Conservation (phyloP, 2,888 invertebrate genomes). For the Hermaeophaga mercurialis region DNA sequence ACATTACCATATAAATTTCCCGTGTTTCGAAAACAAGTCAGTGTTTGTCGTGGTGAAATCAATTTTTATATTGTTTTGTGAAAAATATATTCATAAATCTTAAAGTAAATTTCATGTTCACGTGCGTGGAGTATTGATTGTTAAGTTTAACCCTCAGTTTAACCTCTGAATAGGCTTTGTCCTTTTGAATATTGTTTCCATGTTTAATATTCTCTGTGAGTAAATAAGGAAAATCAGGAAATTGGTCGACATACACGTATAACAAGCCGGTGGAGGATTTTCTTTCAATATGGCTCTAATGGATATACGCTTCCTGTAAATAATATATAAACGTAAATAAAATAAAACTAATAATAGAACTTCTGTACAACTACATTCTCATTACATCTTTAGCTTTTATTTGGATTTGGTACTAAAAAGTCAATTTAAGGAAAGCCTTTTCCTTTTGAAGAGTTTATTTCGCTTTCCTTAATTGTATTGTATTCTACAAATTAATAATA, state of each 20-base stretch:
- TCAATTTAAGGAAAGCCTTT: too few species aligned
- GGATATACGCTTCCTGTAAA: not conserved
- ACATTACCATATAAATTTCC: not conserved
- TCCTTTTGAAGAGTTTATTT: too few species aligned
- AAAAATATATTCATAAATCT: conserved; percentile 8
- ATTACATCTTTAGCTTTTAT: too few species aligned
- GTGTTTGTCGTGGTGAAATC: not conserved
- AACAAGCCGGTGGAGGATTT: not conserved
- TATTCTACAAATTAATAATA: too few species aligned
- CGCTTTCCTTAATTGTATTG: too few species aligned
- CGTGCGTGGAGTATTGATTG: conserved; percentile 6
- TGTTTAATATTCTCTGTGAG: conserved; percentile 1
- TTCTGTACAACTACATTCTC: too few species aligned
- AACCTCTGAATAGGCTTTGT: not conserved
- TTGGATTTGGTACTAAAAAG: too few species aligned
- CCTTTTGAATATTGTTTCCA: not conserved
- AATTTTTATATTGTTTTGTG: conserved; percentile 2
- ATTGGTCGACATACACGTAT: not conserved
- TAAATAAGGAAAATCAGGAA: conserved; percentile 1
- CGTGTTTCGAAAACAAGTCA: not conserved
- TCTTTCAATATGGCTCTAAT: not conserved
- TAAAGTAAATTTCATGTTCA: not conserved
- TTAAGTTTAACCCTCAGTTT: not conserved
- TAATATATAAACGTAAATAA: too few species aligned
- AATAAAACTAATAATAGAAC: too few species aligned